Evolutionary conservation across 2,888 invertebrate species (phyloP).

Genomic region (Myathropa florea): DNA sequence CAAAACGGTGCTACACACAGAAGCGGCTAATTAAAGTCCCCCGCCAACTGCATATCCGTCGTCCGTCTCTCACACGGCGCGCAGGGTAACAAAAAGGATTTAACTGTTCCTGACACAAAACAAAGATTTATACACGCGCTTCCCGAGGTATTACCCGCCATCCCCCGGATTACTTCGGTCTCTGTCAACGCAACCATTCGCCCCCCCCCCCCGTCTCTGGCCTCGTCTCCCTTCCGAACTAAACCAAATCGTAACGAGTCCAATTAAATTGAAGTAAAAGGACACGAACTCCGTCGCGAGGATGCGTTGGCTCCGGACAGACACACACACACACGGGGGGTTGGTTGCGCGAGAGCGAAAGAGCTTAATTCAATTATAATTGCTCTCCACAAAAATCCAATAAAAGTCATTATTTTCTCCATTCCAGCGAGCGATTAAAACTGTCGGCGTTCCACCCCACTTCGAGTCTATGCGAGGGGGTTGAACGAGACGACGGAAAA

Average conservation of each 20-base stretch:
- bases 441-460: conserved; percentile 27
- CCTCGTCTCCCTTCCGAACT: no score
- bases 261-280: conserved; percentile 64
- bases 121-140: conserved; percentile 46
- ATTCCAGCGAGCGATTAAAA: conserved; percentile 67
- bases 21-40: conserved; percentile 46
- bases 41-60: not conserved
- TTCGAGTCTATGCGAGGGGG: no score
- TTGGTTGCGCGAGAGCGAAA: conserved; percentile 5
- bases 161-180: not conserved
- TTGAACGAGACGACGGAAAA: no score
- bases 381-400: conserved; percentile 71
- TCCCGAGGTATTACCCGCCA: conserved; percentile 42
- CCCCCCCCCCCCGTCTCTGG: not conserved
- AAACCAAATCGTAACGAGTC: conserved; percentile 55
- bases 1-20: no score
- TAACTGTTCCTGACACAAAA: conserved; percentile 49
- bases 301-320: conserved; percentile 1
- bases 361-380: conserved; percentile 71
- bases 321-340: conserved; percentile 35
- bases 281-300: conserved; percentile 29
- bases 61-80: not conserved
- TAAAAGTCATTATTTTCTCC: conserved; percentile 70
- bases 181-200: no score
- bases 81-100: conserved; percentile 17